Percentiles rank a stretch among this genome's conserved stretches.
phyloP scores from a whole-genome alignment of 2,888 invertebrate genomes.

The Lingula anatina region DNA sequence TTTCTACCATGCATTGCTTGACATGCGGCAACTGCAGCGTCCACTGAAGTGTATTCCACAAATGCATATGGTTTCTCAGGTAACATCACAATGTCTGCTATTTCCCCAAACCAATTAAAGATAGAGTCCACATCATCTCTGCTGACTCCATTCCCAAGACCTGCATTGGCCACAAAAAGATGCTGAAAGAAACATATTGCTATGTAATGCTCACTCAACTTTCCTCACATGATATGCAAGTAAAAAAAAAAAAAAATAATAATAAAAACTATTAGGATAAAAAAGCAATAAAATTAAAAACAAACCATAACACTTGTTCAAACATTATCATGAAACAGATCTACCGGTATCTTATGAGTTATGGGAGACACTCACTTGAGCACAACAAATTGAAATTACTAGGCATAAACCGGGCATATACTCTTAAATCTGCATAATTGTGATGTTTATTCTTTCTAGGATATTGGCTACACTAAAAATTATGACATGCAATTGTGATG shows the following conservation, averaged over 20 bases:
- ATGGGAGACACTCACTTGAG: neutral
- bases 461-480: no score
- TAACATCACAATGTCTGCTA: conserved; percentile 65
- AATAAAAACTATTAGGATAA: no score
- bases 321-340: no score
- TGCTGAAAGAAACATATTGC: conserved; percentile 59
- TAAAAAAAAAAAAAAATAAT: neutral
- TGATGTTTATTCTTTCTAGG: no score
- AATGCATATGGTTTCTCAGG: conserved; percentile 80
- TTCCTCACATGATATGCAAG: neutral
- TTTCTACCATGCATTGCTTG: conserved; percentile 21
- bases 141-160: conserved; percentile 73
- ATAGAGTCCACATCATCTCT: conserved; percentile 62
- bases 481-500: no score
- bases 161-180: conserved; percentile 78
- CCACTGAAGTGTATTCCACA: conserved; percentile 59
- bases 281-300: no score
- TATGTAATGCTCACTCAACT: no score
- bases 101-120: conserved; percentile 56
- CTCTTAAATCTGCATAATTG: no score
- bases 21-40: conserved; percentile 50
- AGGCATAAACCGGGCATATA: no score
- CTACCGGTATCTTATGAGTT: neutral
- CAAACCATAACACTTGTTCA: no score
- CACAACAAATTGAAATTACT: neutral